Percentiles rank a stretch among this genome's conserved stretches.
Conservation (phyloP, 1,140 invertebrate species). For the Fopius arisanus region DNA sequence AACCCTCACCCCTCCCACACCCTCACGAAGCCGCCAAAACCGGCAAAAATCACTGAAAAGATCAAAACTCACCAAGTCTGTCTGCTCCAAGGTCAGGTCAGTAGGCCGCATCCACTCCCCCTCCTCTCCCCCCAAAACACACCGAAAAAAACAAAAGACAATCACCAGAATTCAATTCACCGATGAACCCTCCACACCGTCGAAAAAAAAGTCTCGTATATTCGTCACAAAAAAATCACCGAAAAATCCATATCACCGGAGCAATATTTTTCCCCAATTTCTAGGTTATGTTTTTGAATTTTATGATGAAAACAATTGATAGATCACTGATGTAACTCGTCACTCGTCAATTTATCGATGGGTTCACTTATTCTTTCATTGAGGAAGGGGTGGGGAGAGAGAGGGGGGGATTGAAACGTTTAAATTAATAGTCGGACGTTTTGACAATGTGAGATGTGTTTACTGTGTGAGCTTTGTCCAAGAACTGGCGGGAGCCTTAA, state of each 20-base stretch:
- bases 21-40: not conserved
- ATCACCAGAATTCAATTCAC: not conserved
- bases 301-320: too few relatives aligned
- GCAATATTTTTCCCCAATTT: too few relatives aligned
- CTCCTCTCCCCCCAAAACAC: constrained; percentile 19
- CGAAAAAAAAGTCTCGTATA: too few relatives aligned
- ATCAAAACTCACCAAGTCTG: constrained; percentile 46
- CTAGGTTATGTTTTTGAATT: too few relatives aligned
- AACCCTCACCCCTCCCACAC: too few relatives aligned
- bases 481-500: constrained; percentile 47
- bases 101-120: constrained; percentile 45
- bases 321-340: too few relatives aligned
- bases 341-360: too few relatives aligned
- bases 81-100: constrained; percentile 57
- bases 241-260: too few relatives aligned
- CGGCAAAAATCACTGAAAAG: not conserved
- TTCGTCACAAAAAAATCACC: too few relatives aligned
- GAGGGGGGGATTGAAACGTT: not conserved
- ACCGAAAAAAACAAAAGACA: not conserved
- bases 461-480: constrained; percentile 45
- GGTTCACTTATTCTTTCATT: too few relatives aligned
- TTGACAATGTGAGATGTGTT: constrained; percentile 30
- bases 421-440: constrained; percentile 4
- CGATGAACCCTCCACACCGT: not conserved
- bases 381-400: not conserved